Evolutionary conservation across 2,888 invertebrate species (phyloP).

Genomic region (Netelia melanura): DNA sequence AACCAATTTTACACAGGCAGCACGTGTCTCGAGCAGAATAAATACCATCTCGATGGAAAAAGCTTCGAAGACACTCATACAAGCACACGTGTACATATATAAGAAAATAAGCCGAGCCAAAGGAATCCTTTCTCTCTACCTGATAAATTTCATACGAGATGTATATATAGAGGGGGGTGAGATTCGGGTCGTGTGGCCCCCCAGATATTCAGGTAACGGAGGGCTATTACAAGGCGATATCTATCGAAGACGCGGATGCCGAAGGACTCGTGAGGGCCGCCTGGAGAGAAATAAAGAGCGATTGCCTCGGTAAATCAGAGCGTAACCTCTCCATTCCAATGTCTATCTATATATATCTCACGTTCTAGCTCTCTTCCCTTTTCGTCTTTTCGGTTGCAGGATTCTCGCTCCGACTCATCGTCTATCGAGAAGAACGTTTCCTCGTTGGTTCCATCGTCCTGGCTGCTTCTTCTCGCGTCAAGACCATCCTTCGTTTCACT

Average conservation of each 20-base stretch:
- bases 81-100: slow-evolving; percentile 3
- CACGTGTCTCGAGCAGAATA: slow-evolving; percentile 57
- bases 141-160: slow-evolving; percentile 75
- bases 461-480: slow-evolving; percentile 30
- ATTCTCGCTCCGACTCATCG: slow-evolving; percentile 27
- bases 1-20: slow-evolving; percentile 61
- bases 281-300: slow-evolving; percentile 85
- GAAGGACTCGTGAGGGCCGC: slow-evolving; percentile 81
- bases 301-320: slow-evolving; percentile 85
- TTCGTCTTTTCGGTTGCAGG: slow-evolving; percentile 20
- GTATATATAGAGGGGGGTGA: slow-evolving; percentile 18
- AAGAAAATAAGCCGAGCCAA: slow-evolving; percentile 37
- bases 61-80: slow-evolving; percentile 31
- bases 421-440: slow-evolving; percentile 70
- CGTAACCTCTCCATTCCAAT: slow-evolving; percentile 70
- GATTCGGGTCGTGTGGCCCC: slow-evolving; percentile 20
- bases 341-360: slow-evolving; percentile 45
- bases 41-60: slow-evolving; percentile 61
- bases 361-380: slow-evolving; percentile 66
- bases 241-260: slow-evolving; percentile 81
- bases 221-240: slow-evolving; percentile 85
- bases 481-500: slow-evolving; percentile 52
- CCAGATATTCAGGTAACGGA: slow-evolving; percentile 84
- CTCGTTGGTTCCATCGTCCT: slow-evolving; percentile 53
- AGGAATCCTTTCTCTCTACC: slow-evolving; percentile 58